phyloP scores from a whole-genome alignment of 2,113 vertebrate genomes.

The Solenodon paradoxus region DNA sequence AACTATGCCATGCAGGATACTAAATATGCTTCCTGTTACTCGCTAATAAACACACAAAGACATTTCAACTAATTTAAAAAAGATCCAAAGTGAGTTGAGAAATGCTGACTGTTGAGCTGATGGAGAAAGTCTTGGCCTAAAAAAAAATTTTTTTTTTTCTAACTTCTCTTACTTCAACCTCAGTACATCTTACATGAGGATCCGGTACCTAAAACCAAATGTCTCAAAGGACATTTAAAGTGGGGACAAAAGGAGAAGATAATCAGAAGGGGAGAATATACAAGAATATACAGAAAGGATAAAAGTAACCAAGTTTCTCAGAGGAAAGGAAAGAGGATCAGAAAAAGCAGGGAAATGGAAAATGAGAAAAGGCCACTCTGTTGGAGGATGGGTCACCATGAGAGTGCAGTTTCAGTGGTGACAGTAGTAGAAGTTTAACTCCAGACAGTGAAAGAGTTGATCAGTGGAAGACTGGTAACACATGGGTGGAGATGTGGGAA shows the following conservation, averaged over 20 bases:
- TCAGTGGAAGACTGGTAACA: neutral
- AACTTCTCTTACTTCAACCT: neutral
- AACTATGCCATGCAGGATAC: neutral
- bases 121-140: neutral
- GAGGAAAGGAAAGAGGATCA: neutral
- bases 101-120: neutral
- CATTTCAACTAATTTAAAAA: neutral
- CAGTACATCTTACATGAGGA: neutral
- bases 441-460: accelerated
- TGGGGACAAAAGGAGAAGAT: neutral
- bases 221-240: neutral
- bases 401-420: neutral
- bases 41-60: neutral
- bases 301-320: neutral
- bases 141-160: neutral
- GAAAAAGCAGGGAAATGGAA: neutral
- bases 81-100: neutral
- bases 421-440: neutral
- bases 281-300: neutral
- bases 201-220: too few relatives aligned
- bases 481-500: accelerated
- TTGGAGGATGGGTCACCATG: too few relatives aligned
- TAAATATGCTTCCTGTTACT: neutral
- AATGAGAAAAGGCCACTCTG: neutral
- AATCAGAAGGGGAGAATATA: neutral